Percentiles rank a stretch among this genome's conserved stretches.
Evolutionary conservation across 2,797 vertebrate genomes (phyloP).

Genomic region (Sylvia borin): DNA sequence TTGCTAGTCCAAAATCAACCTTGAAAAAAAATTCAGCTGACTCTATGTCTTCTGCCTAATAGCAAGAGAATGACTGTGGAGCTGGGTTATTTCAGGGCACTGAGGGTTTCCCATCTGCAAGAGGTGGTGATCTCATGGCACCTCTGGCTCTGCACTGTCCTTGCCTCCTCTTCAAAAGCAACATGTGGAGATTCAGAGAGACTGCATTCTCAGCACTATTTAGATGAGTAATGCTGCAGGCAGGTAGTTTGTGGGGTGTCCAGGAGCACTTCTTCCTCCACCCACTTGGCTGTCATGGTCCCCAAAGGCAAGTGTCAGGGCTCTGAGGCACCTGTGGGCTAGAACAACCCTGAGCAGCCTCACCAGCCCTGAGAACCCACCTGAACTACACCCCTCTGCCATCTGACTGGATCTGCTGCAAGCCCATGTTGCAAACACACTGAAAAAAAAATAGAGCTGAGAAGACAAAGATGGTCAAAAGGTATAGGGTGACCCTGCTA

Average conservation of each 20-base stretch:
- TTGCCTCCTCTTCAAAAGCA: neutral
- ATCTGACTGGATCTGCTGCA: neutral
- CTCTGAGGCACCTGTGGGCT: accelerated
- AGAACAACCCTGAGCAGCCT: neutral
- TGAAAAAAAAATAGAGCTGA: neutral
- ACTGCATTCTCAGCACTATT: neutral
- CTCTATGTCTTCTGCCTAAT: neutral
- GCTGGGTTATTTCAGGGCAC: neutral
- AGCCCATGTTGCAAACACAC: neutral
- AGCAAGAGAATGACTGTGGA: accelerated
- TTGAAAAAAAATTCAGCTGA: neutral
- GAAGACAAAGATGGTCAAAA: neutral
- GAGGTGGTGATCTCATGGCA: neutral
- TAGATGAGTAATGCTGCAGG: neutral
- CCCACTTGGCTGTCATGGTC: neutral
- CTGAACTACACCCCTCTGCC: neutral
- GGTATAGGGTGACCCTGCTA: neutral
- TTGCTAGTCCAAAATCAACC: neutral
- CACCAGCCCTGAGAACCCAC: neutral
- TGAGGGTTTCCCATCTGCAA: neutral
- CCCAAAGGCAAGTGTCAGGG: neutral
- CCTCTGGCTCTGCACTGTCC: neutral
- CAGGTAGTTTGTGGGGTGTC: neutral
- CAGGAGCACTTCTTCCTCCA: neutral
- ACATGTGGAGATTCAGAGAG: neutral